Evolutionary conservation across 2,797 vertebrate genomes (phyloP).

Genomic region (Helarctos malayanus): DNA sequence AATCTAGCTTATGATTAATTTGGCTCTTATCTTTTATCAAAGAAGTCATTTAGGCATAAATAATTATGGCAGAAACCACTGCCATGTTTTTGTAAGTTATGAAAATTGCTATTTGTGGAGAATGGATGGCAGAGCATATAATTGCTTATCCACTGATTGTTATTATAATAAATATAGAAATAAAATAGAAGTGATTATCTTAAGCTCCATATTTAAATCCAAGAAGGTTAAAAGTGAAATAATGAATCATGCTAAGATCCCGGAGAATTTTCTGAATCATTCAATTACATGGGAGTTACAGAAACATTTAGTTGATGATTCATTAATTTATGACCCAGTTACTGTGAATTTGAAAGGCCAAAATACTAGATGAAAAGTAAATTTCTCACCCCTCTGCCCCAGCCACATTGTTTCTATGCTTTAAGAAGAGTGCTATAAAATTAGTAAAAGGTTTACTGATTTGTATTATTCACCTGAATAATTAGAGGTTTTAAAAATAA

Average conservation of each 20-base stretch:
- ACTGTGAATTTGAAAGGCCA: background rate
- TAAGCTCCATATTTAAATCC: slow-evolving; percentile 13
- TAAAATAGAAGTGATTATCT: slow-evolving; percentile 1
- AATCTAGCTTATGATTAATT: background rate
- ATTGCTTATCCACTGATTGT: slow-evolving; percentile 15
- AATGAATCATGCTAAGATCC: background rate
- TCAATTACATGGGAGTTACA: background rate
- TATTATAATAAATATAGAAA: slow-evolving; percentile 14
- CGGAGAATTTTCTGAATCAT: slow-evolving; percentile 60
- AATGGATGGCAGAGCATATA: background rate
- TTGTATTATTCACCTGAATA: slow-evolving; percentile 5
- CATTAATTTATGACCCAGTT: background rate
- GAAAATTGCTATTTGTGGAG: background rate
- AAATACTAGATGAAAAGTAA: background rate
- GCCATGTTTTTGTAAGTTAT: slow-evolving; percentile 21
- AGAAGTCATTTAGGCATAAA: background rate
- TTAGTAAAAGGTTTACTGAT: background rate
- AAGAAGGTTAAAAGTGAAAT: slow-evolving; percentile 37
- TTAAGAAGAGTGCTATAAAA: background rate
- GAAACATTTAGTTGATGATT: slow-evolving; percentile 45
- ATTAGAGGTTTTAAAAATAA: slow-evolving; percentile 30
- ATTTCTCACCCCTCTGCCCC: background rate
- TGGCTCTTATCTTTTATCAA: background rate
- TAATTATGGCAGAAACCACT: slow-evolving; percentile 18
- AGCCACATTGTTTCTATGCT: background rate